phyloP scores from a whole-genome alignment of 2,113 vertebrate species.

The Vidua macroura region DNA sequence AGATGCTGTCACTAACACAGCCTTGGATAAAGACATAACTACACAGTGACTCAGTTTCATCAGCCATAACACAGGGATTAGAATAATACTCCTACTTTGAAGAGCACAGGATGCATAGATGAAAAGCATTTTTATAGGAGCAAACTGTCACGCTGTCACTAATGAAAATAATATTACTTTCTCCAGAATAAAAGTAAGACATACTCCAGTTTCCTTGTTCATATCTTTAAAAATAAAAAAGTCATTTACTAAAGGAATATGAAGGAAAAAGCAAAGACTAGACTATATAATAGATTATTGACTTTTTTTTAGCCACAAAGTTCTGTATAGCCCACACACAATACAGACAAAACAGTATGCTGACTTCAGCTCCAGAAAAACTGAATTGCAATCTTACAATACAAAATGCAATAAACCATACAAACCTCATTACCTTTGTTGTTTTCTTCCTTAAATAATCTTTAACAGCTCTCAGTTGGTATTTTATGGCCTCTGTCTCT shows the following conservation, averaged over 20 bases:
- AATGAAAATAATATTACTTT: background rate
- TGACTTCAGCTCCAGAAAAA: background rate
- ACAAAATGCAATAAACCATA: background rate
- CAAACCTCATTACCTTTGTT: background rate
- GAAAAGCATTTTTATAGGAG: background rate
- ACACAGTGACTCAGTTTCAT: background rate
- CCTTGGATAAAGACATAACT: background rate
- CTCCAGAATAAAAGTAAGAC: constrained; percentile 7
- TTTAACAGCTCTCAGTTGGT: background rate
- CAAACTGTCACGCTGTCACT: background rate
- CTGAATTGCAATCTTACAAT: background rate
- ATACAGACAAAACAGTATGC: background rate
- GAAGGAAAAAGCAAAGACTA: background rate
- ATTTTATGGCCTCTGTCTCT: background rate
- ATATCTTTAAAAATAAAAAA: background rate
- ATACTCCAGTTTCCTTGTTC: background rate
- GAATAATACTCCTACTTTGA: background rate
- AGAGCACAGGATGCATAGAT: background rate
- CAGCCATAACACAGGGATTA: background rate
- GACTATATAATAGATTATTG: background rate
- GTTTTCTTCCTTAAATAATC: background rate
- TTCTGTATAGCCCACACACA: background rate
- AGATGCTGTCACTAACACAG: background rate
- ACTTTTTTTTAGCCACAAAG: background rate
- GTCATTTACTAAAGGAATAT: background rate